Evolutionary conservation across 2,797 vertebrate genomes (phyloP).

Genomic region (Microcaecilia unicolor): DNA sequence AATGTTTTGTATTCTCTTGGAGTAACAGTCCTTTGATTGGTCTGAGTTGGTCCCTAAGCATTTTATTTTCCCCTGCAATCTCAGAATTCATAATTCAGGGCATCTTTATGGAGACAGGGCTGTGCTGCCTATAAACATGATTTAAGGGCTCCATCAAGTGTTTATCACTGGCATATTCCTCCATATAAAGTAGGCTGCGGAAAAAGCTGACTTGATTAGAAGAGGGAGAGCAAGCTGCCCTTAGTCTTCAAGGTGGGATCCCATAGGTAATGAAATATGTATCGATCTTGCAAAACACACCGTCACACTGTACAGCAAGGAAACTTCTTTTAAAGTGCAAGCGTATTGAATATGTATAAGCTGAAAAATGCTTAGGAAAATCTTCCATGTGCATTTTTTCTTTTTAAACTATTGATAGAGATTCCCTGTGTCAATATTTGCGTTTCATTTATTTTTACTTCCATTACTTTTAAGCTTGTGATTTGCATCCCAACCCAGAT

Average conservation of each 20-base stretch:
- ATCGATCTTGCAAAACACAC: constrained; percentile 23
- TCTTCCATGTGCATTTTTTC: background rate
- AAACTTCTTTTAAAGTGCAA: constrained; percentile 19
- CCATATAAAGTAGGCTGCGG: constrained; percentile 4
- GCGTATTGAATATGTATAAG: constrained; percentile 17
- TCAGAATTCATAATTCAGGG: background rate
- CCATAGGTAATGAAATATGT: constrained; percentile 19
- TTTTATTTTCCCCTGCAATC: background rate
- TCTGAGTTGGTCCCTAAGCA: background rate
- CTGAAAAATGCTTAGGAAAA: constrained; percentile 2
- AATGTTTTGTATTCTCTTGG: too few relatives aligned
- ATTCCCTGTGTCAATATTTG: too few relatives aligned
- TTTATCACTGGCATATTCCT: background rate
- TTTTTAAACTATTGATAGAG: too few relatives aligned
- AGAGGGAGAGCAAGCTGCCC: background rate
- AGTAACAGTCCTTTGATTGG: too few relatives aligned
- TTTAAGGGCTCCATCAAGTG: background rate
- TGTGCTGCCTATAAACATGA: background rate
- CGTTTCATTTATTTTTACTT: too few relatives aligned
- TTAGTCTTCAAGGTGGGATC: background rate
- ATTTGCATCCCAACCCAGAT: too few relatives aligned
- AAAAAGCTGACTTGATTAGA: constrained; percentile 7
- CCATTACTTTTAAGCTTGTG: too few relatives aligned
- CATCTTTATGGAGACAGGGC: background rate
- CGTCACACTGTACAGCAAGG: constrained; percentile 8